Evolutionary conservation across 37 sponge, comb jelly and placozoan species (phyloP), one percentile per base, ranked within the genome.

Genomic region (Beroe ovata): DNA sequence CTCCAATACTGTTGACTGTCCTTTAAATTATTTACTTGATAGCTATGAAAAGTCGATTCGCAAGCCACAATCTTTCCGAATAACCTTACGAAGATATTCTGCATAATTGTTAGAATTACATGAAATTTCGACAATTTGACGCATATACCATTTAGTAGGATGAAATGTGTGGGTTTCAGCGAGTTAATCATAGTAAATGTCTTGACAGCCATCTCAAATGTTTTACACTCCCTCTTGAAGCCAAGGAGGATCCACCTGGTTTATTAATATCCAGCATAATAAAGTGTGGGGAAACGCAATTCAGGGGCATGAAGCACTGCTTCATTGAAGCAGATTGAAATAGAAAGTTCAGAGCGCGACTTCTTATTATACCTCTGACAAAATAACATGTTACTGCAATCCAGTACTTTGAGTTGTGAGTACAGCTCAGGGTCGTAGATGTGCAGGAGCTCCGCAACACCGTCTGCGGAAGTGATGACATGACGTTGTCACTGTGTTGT

Each of bases 341-440:
- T n/a, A n/a, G n/a, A n/a, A n/a, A n/a, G n/a, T n/a, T 18, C 59
- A 11, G 11, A 58, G 59, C n/a, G n/a, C n/a, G n/a, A n/a, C n/a
- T n/a, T n/a, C n/a, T n/a, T n/a, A n/a, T n/a, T n/a, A 6, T 40
- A 77, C 84, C 84, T 77, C 25, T 77, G 84, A 77, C 84, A 77
- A 19, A 77, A 77, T 11, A 77, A 54, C 84, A 77, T 77, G 54
- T 77, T 77, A 16, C 38, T 21, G 84, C 84, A 77, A 1, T 77
- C 84, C 28, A 77, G 23, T 1, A 25, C 22, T 40, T 23, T 42
- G 28, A 77, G 84, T 1, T 42, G 26, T 4, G 8, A 16, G 84
- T 77, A 77, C 84, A 77, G 47, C 3, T 77, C 84, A 1, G 84
- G 47, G 47, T 77, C 84, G 84, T 77, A 35, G 84, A 8, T 40